phyloP scores from a whole-genome alignment of 2,888 invertebrate species.

The Epinotia brunnichana region DNA sequence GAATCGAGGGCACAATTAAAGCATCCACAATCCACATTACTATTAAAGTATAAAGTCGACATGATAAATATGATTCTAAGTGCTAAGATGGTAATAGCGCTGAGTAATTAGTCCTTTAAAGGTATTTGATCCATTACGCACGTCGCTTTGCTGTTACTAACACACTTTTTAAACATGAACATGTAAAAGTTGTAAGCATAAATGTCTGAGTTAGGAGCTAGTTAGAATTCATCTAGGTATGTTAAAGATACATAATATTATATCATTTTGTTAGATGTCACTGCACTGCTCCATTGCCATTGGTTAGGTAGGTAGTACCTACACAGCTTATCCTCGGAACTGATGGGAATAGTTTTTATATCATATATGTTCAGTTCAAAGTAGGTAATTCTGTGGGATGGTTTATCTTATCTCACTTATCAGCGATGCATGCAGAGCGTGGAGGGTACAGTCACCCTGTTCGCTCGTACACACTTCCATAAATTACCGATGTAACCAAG shows the following conservation, averaged over 20 bases:
- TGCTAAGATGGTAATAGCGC: slow-evolving; percentile 10
- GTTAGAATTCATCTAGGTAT: neutral
- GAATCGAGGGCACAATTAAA: slow-evolving; percentile 2
- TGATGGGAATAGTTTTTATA: too few relatives aligned
- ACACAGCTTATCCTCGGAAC: too few relatives aligned
- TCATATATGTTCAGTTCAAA: too few relatives aligned
- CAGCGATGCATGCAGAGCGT: too few relatives aligned
- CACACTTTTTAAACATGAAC: slow-evolving; percentile 16
- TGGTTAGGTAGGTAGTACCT: too few relatives aligned
- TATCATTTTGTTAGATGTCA: too few relatives aligned
- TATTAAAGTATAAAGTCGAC: slow-evolving; percentile 10
- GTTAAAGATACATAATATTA: too few relatives aligned
- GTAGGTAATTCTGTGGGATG: too few relatives aligned
- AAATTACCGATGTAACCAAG: neutral
- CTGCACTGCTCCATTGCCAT: too few relatives aligned
- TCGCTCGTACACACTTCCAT: slow-evolving; percentile 9
- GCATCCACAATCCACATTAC: neutral
- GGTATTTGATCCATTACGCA: slow-evolving; percentile 19
- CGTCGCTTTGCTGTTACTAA: slow-evolving; percentile 10
- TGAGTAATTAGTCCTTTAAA: slow-evolving; percentile 28
- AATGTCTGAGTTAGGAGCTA: neutral
- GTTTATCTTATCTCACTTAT: too few relatives aligned
- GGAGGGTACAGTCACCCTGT: too few relatives aligned
- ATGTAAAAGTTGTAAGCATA: slow-evolving; percentile 3
- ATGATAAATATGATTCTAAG: slow-evolving; percentile 28